A percentile compares a stretch with the other conserved stretches of the same genome.
Conservation (phyloP, 2,797 vertebrate genomes). For the Acrossocheilus fasciatus region DNA sequence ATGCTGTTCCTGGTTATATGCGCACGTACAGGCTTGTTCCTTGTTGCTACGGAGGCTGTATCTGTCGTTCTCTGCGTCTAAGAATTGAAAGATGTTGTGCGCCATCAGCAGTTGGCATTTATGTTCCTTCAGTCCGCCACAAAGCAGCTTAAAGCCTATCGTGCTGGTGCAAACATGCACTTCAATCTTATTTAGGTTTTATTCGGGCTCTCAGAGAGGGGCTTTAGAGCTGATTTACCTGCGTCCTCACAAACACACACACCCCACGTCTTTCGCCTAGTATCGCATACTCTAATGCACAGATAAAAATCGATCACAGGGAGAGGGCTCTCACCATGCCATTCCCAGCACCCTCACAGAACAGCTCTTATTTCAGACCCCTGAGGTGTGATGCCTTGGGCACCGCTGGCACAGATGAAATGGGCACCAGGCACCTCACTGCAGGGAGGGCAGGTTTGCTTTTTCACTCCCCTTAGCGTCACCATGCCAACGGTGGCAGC, state of each 20-base stretch:
- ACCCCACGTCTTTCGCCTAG: constrained; percentile 11
- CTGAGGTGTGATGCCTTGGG: constrained; percentile 49
- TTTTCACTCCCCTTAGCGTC: constrained; percentile 52
- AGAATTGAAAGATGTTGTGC: constrained; percentile 33
- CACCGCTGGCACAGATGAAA: constrained; percentile 53
- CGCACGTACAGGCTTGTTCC: not conserved
- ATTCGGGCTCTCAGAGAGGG: constrained; percentile 19
- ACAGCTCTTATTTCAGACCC: constrained; percentile 42
- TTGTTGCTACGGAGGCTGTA: constrained; percentile 44
- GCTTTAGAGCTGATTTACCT: constrained; percentile 41
- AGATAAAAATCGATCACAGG: constrained; percentile 25
- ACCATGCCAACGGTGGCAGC: constrained; percentile 77
- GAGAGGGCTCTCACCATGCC: constrained; percentile 43
- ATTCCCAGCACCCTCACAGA: constrained; percentile 63
- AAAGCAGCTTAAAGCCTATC: constrained; percentile 50
- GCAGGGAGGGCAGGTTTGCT: constrained; percentile 48
- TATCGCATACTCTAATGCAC: constrained; percentile 37
- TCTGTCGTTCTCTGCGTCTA: not conserved
- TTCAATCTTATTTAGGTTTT: constrained; percentile 43
- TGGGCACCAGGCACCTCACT: constrained; percentile 45
- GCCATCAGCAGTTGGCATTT: constrained; percentile 33
- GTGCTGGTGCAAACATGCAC: constrained; percentile 38
- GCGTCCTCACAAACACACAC: not conserved
- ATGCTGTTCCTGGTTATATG: constrained; percentile 48
- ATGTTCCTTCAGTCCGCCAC: constrained; percentile 38